phyloP scores from a whole-genome alignment of 2,888 invertebrate species.

The Dione vanillae region DNA sequence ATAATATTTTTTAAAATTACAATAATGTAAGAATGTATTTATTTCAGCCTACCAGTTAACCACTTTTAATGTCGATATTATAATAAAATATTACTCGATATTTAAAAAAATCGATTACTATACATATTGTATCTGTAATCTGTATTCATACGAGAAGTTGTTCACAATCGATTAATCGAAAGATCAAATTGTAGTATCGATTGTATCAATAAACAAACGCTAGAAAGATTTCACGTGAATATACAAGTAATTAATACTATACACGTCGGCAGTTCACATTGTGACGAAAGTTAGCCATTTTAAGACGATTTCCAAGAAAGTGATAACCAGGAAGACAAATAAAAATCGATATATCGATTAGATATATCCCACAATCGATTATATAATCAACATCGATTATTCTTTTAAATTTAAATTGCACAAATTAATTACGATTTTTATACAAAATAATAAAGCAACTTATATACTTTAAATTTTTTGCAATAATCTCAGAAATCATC shows the following conservation, averaged over 20 bases:
- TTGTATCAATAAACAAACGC: slow-evolving; percentile 2
- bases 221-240: slow-evolving; percentile 8
- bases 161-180: background rate
- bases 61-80: background rate
- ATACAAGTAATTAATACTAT: slow-evolving; percentile 7
- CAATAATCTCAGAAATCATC: background rate
- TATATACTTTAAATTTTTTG: too few relatives aligned
- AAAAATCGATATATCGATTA: too few relatives aligned
- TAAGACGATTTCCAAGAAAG: slow-evolving; percentile 4
- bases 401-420: too few relatives aligned
- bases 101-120: slow-evolving; percentile 4
- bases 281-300: slow-evolving; percentile 6
- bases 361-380: too few relatives aligned
- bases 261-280: slow-evolving; percentile 17
- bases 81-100: background rate
- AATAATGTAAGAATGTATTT: background rate
- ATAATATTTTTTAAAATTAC: background rate
- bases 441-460: too few relatives aligned
- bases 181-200: slow-evolving; percentile 5
- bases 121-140: background rate
- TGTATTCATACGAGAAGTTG: background rate
- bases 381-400: too few relatives aligned
- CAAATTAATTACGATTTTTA: too few relatives aligned
- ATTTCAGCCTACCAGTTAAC: background rate
- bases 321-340: background rate